These are phyloP conservation scores for Bettongia penicillata DNA, from an alignment of 2,113 vertebrate species.

Conservation along the genomic window DNA sequence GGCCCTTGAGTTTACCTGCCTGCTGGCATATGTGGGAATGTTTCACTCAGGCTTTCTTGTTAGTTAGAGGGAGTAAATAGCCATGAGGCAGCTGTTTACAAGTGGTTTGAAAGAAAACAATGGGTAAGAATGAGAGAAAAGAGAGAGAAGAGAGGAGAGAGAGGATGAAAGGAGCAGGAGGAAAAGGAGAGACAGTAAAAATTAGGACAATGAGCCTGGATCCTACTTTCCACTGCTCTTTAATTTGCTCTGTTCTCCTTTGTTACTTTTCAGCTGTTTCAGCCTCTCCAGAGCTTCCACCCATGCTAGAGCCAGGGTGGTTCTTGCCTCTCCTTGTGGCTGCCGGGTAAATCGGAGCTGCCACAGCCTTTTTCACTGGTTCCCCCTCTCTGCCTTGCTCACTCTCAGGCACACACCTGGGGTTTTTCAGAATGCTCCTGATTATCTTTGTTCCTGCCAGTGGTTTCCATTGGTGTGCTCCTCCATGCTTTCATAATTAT, in stretches of 20 bases:
- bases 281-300: neutral
- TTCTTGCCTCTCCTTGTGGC: neutral
- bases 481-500: constrained; percentile 63
- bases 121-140: neutral
- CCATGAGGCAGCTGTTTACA: neutral
- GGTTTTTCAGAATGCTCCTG: constrained; percentile 57
- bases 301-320: neutral
- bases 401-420: constrained; percentile 54
- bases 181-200: neutral
- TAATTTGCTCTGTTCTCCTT: neutral
- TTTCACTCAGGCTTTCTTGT: neutral
- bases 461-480: constrained; percentile 62
- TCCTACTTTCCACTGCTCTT: neutral
- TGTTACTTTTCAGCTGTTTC: neutral
- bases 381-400: fast-evolving
- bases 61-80: neutral
- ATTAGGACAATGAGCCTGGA: neutral
- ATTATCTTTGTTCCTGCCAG: constrained; percentile 68
- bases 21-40: neutral
- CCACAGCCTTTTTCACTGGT: neutral
- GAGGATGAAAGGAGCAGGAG: neutral
- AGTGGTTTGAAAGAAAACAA: neutral
- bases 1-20: neutral
- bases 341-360: neutral
- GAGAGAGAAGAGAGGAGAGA: neutral